Evolutionary conservation across 1,140 invertebrate species (phyloP).

Genomic region (Zophobas morio): DNA sequence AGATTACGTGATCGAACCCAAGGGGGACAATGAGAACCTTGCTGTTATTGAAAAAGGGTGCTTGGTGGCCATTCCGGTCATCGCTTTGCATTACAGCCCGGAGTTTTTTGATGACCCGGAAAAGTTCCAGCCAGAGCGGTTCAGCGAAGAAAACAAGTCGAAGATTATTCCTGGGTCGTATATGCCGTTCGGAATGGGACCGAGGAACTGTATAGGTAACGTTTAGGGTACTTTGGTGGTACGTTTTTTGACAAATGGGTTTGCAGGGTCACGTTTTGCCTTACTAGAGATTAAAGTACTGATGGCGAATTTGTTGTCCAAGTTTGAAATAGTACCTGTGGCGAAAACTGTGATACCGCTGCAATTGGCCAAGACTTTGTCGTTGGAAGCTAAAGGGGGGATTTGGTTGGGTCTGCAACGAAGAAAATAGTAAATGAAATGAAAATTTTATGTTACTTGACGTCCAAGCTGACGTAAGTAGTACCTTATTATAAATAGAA

Average conservation of each 20-base stretch:
- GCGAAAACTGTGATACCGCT: constrained; percentile 64
- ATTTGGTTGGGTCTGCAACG: constrained; percentile 63
- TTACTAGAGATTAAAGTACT: constrained; percentile 56
- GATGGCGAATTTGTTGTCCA: constrained; percentile 54
- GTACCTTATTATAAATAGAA: too few relatives aligned
- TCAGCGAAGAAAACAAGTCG: constrained; percentile 66
- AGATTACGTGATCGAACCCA: constrained; percentile 68
- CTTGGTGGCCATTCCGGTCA: constrained; percentile 62
- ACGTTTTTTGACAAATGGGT: neutral
- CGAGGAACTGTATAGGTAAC: constrained; percentile 72
- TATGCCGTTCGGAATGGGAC: constrained; percentile 74
- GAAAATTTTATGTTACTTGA: neutral
- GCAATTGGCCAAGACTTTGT: constrained; percentile 62
- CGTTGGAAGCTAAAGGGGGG: constrained; percentile 64
- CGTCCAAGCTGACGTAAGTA: too few relatives aligned
- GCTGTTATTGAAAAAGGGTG: constrained; percentile 64
- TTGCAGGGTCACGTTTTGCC: constrained; percentile 59
- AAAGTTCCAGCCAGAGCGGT: constrained; percentile 74
- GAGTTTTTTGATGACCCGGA: constrained; percentile 66
- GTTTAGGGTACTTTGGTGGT: neutral
- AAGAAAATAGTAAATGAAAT: constrained; percentile 21
- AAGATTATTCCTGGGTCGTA: constrained; percentile 68
- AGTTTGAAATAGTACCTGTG: constrained; percentile 65
- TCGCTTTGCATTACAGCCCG: constrained; percentile 69
- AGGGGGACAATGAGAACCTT: constrained; percentile 24